Evolutionary conservation across 1,140 invertebrate species (phyloP).

Genomic region (Apis mellifera): DNA sequence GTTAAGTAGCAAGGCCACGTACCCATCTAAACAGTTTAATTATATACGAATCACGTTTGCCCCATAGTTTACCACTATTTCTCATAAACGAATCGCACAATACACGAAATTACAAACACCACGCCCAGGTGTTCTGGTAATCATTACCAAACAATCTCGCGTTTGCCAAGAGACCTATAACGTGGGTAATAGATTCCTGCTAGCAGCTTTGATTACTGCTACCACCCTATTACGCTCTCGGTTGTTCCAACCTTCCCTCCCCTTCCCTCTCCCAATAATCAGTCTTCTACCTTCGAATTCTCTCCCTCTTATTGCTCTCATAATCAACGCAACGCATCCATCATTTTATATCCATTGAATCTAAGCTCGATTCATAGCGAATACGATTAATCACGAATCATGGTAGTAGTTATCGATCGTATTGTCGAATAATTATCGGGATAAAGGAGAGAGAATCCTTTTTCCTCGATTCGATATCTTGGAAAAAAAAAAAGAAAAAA

Average conservation of each 20-base stretch:
- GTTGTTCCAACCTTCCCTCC: too few relatives aligned
- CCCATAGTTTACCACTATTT: too few relatives aligned
- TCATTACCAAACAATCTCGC: slow-evolving; percentile 24
- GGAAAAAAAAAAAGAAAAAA: too few relatives aligned
- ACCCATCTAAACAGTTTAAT: not conserved
- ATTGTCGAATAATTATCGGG: too few relatives aligned
- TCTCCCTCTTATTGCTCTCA: too few relatives aligned
- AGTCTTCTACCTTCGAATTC: not conserved
- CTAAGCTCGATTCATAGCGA: not conserved
- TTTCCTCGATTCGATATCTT: too few relatives aligned
- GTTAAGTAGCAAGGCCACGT: not conserved
- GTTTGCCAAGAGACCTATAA: slow-evolving; percentile 32
- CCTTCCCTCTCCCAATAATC: not conserved
- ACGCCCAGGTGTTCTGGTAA: slow-evolving; percentile 20
- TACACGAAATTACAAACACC: slow-evolving; percentile 21
- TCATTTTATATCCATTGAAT: not conserved
- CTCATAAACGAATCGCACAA: not conserved
- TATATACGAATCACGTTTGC: not conserved
- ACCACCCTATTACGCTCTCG: slow-evolving; percentile 23
- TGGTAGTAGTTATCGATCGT: too few relatives aligned
- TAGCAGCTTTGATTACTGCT: slow-evolving; percentile 19
- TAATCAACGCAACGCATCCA: too few relatives aligned
- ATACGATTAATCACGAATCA: too few relatives aligned
- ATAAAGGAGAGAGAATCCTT: too few relatives aligned
- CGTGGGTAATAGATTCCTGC: slow-evolving; percentile 15